Evolutionary conservation across 2,888 invertebrate genomes (phyloP).

Genomic region (Copidosoma aretas): DNA sequence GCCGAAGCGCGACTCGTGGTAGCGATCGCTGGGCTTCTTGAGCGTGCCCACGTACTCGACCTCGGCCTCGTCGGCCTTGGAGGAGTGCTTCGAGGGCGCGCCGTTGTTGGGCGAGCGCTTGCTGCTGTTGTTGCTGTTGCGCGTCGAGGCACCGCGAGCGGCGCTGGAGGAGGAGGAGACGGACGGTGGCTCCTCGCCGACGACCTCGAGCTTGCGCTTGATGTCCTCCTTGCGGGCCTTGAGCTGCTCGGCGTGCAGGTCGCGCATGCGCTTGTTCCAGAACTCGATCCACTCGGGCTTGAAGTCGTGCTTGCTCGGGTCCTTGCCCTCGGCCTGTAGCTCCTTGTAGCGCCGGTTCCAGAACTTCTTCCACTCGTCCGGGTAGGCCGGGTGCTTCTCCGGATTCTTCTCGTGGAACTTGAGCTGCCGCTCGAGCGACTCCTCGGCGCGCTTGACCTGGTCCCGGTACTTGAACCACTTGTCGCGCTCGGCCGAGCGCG

Average conservation of each 20-base stretch:
- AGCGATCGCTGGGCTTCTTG: constrained; percentile 42
- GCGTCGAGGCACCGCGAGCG: background rate
- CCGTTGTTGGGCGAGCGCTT: constrained; percentile 4
- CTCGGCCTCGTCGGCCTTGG: constrained; percentile 58
- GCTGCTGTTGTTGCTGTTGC: too few relatives aligned
- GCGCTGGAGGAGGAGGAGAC: constrained; percentile 9
- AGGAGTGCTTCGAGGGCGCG: constrained; percentile 15
- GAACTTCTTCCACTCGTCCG: constrained; percentile 89
- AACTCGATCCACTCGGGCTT: constrained; percentile 88
- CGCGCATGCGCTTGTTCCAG: constrained; percentile 84
- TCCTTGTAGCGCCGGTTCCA: constrained; percentile 86
- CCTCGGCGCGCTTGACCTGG: constrained; percentile 63
- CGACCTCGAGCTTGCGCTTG: constrained; percentile 68
- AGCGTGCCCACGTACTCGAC: constrained; percentile 58
- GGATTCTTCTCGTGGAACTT: constrained; percentile 84
- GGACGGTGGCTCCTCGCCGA: constrained; percentile 59
- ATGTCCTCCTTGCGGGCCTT: constrained; percentile 73
- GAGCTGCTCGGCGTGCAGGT: constrained; percentile 75
- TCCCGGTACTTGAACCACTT: constrained; percentile 66
- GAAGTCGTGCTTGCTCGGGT: constrained; percentile 82
- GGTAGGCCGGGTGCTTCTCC: constrained; percentile 86
- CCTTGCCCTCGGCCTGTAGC: constrained; percentile 75
- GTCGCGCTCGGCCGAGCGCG: constrained; percentile 62
- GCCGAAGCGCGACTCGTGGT: constrained; percentile 10
- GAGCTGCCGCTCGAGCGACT: constrained; percentile 70